Conservation (phyloP, 2,113 vertebrate genomes). For the Nycticebus coucang region DNA sequence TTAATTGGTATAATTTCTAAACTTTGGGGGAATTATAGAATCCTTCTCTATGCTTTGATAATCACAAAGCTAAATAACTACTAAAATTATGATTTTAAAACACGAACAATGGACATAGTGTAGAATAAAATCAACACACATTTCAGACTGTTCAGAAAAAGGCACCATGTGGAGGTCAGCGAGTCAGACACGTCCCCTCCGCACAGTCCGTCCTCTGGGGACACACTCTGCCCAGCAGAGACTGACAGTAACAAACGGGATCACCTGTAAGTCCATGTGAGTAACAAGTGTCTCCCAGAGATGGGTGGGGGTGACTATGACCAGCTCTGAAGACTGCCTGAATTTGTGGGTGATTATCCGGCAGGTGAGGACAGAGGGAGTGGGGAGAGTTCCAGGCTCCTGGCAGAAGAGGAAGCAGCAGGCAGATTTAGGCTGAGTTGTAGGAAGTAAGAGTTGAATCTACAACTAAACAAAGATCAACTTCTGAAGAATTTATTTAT, state of each 20-base stretch:
- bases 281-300: no score
- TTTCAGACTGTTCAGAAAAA: neutral
- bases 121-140: neutral
- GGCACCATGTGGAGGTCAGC: neutral
- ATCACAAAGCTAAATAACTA: neutral
- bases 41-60: neutral
- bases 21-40: neutral
- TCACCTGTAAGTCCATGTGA: accelerated
- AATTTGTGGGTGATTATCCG: accelerated
- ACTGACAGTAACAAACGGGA: neutral
- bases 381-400: neutral
- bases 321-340: no score
- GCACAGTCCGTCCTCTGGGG: accelerated
- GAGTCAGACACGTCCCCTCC: neutral
- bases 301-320: no score
- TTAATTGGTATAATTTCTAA: accelerated
- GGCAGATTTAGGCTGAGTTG: neutral
- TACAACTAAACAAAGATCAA: neutral
- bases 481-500: neutral
- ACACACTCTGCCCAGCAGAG: accelerated
- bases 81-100: neutral
- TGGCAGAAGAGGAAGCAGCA: neutral
- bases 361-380: accelerated
- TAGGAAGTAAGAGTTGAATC: neutral
- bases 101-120: neutral